These are phyloP conservation scores for Meles meles DNA, from an alignment of 2,113 vertebrate genomes.

Conservation along the genomic window DNA sequence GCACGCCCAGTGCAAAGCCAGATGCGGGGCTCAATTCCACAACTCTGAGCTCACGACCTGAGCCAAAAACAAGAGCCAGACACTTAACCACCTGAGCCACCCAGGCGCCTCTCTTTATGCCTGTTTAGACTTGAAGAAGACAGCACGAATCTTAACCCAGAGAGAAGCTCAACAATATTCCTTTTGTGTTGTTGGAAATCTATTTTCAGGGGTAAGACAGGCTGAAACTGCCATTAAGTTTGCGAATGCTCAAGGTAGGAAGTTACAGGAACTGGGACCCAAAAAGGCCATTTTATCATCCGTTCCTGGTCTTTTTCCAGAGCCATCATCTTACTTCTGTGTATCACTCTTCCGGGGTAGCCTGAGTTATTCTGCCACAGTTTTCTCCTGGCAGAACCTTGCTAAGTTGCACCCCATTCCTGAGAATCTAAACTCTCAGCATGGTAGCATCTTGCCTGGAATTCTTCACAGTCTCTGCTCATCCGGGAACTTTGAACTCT, in stretches of 20 bases:
- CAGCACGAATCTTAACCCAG: background rate
- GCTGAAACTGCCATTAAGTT: background rate
- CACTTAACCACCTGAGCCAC: background rate
- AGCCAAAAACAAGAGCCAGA: background rate
- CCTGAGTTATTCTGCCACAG: background rate
- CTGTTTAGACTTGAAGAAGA: background rate
- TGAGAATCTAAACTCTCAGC: constrained; percentile 31
- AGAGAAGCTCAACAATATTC: background rate
- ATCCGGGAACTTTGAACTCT: constrained; percentile 8
- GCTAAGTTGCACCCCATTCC: background rate
- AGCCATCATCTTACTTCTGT: background rate
- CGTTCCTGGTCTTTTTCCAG: background rate
- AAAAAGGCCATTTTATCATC: background rate
- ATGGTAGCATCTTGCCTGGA: constrained; percentile 15
- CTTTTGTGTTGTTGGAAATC: background rate
- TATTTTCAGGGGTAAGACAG: background rate
- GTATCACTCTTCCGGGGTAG: background rate
- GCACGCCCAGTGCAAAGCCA: background rate
- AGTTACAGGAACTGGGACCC: background rate
- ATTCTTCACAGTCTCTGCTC: constrained; percentile 22
- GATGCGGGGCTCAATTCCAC: background rate
- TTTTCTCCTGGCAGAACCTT: background rate
- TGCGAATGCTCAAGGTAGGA: background rate
- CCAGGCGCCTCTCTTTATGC: background rate
- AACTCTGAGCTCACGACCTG: background rate